Evolutionary conservation across 2,797 vertebrate genomes (phyloP), one percentile per base, ranked within the genome.

Genomic region (Tolypeutes matacus): DNA sequence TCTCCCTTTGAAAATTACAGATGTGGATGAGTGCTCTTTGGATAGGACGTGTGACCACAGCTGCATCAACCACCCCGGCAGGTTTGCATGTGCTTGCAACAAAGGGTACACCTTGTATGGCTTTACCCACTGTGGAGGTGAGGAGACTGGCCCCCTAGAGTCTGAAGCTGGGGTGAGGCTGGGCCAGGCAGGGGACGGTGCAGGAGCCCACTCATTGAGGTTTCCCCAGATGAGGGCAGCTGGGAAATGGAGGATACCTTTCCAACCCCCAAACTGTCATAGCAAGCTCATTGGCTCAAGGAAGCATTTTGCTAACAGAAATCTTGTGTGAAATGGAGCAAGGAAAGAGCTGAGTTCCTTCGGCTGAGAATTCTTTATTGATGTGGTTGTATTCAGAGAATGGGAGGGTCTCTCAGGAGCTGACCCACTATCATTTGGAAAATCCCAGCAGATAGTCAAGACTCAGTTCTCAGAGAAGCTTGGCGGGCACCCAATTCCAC

Each of bases 1-100:
- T 80, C 36, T 31, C 94, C 82, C 73, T 95, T 97, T 98, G 97
- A 36, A 91, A 94, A 96, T 98, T 99, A 97, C 99, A 99, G 99
- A 99, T 98, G 98, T 99, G 95, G 99, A 99, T 49, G 99, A 99
- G 97, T 99, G 99, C 98, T 99, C 99, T 95, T 99, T 99, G 92
- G 99, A 99, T 96, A 98, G 99, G 97, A 99, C 99, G 18, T 99
- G 99, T 81, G 99, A 99, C 98, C 99, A 99, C 98, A 99, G 97
- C 49, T 99, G 99, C 98, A 98, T 99, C 98, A 99, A 99, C 98
- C 98, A 99, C 95, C 98, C 99, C 0, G 99, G 99, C 97, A 98
- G 99, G 92, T 99, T 99, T 97, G 97, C 99, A 91, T 99, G 99
- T 97, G 97, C 99, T 58, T 99, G 99, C 97, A 99, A 99, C 98